A percentile compares a stretch with the other conserved stretches of the same genome.
Evolutionary conservation across 2,888 invertebrate genomes (phyloP).

Genomic region (Caenorhabditis macrosperma): DNA sequence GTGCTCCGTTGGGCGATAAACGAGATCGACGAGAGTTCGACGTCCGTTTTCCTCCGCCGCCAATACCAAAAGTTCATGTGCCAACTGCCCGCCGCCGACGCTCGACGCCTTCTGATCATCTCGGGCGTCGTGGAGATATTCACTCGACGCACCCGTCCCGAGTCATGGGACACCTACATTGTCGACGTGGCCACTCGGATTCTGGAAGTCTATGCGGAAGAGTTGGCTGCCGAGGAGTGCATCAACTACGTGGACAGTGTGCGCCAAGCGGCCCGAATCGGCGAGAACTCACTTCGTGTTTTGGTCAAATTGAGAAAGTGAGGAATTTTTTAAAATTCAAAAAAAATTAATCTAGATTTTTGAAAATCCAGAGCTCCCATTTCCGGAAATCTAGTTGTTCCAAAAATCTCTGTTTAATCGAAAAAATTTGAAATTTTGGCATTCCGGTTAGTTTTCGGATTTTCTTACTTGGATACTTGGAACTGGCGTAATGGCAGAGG

Average conservation of each 20-base stretch:
- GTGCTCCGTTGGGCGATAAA: slow-evolving; percentile 34
- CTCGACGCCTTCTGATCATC: slow-evolving; percentile 44
- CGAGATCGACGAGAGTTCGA: slow-evolving; percentile 21
- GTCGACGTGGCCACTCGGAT: slow-evolving; percentile 27
- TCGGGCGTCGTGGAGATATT: slow-evolving; percentile 39
- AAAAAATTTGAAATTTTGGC: no score
- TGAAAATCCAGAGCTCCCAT: no score
- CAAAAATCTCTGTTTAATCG: no score
- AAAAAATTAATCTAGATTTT: not conserved
- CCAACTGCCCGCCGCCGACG: slow-evolving; percentile 20
- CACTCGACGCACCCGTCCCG: not conserved
- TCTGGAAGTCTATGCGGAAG: slow-evolving; percentile 4
- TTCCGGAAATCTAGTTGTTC: not conserved
- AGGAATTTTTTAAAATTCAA: not conserved
- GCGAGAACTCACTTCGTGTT: slow-evolving; percentile 24
- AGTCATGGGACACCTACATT: not conserved
- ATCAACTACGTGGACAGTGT: slow-evolving; percentile 13
- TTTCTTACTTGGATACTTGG: no score
- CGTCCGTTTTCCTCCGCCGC: slow-evolving; percentile 37
- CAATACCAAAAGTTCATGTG: slow-evolving; percentile 27
- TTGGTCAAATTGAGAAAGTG: slow-evolving; percentile 24
- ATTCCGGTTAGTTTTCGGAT: no score
- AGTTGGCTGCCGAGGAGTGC: slow-evolving; percentile 41
- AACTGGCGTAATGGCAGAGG: no score
- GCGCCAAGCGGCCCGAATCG: not conserved